Evolutionary conservation across 2,888 invertebrate species (phyloP), one percentile per base, ranked within the genome.

Genomic region (Conistra vaccinii): DNA sequence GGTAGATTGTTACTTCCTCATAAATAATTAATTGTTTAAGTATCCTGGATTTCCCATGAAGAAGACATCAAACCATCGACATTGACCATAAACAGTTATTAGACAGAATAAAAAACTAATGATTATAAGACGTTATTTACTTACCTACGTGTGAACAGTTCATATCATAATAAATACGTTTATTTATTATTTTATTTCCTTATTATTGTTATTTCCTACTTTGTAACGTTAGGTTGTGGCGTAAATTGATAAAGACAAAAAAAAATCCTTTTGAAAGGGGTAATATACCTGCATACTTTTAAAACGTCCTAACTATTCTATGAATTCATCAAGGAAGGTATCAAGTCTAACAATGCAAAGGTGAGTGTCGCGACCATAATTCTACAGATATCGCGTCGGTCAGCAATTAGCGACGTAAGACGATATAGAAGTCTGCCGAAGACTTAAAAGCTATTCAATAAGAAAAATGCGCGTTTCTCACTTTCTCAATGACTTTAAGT

Each of bases 121-220:
- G 57, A n/a, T 51, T 73, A 61, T 55, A 63, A 68, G 61, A 68
- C 77, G 57, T 71, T 71, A 80, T 77, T 78, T 78, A 70, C 66
- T 75, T 68, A 42, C 42, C 14, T 42, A 80, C 69, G 32, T 78
- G 62, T 69, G 70, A 79, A 77, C 61, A 65, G 45, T 42, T 71
- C 3, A 4, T 69, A 74, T 45, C 51, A 55, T 75, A 73, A 69
- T 77, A 75, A 83, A 79, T 68, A 76, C 10, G 9, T 67, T 35
- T 75, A 69, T 81, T 81, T 67, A 53, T 73, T 76, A 68, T 69
- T 80, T 29, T 75, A 69, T 76, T 87, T 79, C 83, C 85, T 76
- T 74, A 70, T 69, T 68, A 69, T 60, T 65, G 42, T 60, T 70
- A 71, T 78, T 81, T 80, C 62, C 70, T 81, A 66, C 55, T 81